These are phyloP conservation scores for chimpanzee (Pan troglodytes) DNA, from an alignment of 2,113 vertebrate genomes.

Conservation along the genomic window NHGRI_mPanTro3-v2.1_pri NC_072404.2:28195501-28196000, in stretches of 20 bases:
- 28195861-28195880: not conserved
- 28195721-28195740: not conserved
- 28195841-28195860: not conserved
- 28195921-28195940: not conserved
- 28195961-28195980: not conserved
- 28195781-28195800: not conserved
- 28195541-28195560: no score
- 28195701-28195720: not conserved
- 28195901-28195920: not conserved
- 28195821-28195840: not conserved
- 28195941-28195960: not conserved
- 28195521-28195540: no score
- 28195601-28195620: no score
- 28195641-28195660: not conserved
- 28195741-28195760: not conserved
- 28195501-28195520: no score
- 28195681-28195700: not conserved
- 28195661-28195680: not conserved
- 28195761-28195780: not conserved
- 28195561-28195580: rapidly evolving
- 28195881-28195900: not conserved
- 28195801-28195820: not conserved
- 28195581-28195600: no score
- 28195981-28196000: not conserved
- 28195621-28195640: not conserved